phyloP scores from a whole-genome alignment of 2,888 invertebrate species.

The Alloplasta piceator region DNA sequence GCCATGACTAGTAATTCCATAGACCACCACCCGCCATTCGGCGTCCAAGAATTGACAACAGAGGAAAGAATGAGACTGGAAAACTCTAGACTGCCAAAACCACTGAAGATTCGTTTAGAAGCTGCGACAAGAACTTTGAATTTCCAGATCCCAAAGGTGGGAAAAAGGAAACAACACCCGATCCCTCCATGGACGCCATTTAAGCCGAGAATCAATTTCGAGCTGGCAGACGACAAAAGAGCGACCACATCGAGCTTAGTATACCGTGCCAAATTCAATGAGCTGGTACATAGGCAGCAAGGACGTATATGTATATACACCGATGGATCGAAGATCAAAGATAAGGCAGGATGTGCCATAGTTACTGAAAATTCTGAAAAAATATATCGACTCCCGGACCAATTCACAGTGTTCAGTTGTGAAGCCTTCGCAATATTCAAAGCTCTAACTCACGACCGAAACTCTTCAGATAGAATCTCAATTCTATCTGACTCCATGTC shows the following conservation, averaged over 20 bases:
- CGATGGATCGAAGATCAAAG: constrained; percentile 39
- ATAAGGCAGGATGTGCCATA: constrained; percentile 33
- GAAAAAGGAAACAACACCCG: not conserved
- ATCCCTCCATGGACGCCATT: constrained; percentile 9
- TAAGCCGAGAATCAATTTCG: no score
- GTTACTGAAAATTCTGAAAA: constrained; percentile 10
- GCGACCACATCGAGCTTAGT: not conserved
- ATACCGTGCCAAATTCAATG: no score
- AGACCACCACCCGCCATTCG: not conserved
- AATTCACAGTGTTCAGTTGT: constrained; percentile 30
- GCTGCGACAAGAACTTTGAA: not conserved
- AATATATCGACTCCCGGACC: constrained; percentile 14
- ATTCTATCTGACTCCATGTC: constrained; percentile 34
- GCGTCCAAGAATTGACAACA: no score
- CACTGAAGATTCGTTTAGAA: not conserved
- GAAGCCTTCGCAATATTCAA: constrained; percentile 42
- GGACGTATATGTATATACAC: no score
- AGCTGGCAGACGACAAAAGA: not conserved
- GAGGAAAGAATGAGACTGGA: no score
- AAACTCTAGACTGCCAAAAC: no score
- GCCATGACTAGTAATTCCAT: not conserved
- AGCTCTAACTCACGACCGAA: not conserved
- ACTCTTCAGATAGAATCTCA: not conserved
- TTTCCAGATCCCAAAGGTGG: not conserved
- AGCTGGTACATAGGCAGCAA: no score